Evolutionary conservation across 2,888 invertebrate species (phyloP), one percentile per base, ranked within the genome.

Genomic region (Troilus luridus): DNA sequence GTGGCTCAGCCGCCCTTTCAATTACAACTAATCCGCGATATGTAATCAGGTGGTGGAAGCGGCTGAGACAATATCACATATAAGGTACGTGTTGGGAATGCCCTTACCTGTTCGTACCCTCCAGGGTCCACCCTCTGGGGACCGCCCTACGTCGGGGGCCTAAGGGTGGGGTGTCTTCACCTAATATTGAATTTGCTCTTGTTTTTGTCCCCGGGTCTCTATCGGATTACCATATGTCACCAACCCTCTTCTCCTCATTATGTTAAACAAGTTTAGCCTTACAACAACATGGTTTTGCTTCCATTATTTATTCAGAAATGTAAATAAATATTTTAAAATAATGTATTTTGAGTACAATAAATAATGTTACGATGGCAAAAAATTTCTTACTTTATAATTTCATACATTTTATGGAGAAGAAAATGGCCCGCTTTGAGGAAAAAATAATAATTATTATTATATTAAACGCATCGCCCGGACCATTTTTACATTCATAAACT

Each of bases 1-100:
- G 85, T 85, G 85, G 54, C n/a, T 6, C n/a, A 56, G 0, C 12
- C 9, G 72, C 89, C 88, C 89, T 92, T 92, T 91, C 92, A 92
- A 92, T 92, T 92, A 92, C 85, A 88, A 62, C 89, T 92, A 91
- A 92, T 92, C 81, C 91, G 89, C 59, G 56, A 91, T 91, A 91
- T 92, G 89, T 89, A 88, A 58, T 89, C 85, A 56, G 81, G 11
- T 54, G 85, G 85, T 62, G 54, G 60, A 60, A 11, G 14, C 21
- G 24, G 10, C 85, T 60, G 89, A 91, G 91, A 92, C 91, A 89
- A 91, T 92, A 91, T 89, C 92, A 92, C 88, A 92, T 91, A 91
- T 91, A 91, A 92, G 91, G 88, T 92, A 92, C 92, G 91, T 91
- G 92, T 27, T 56, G 81, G 54, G 91, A 91, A 91, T 91, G 59